Conservation (phyloP, 2,888 invertebrate species). For the Sphaerophoria rueppellii region DNA sequence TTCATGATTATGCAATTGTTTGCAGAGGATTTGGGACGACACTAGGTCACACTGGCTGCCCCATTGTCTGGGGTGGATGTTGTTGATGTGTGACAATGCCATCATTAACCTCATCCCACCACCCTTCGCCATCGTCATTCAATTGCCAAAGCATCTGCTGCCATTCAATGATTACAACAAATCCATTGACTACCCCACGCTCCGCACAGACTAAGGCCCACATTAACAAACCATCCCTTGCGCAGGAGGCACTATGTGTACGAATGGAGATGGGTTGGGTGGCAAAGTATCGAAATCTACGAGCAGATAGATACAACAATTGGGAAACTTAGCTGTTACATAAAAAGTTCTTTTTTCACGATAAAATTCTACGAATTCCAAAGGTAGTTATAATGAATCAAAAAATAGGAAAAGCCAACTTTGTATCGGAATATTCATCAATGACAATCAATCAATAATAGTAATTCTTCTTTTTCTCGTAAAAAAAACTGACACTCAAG, state of each 20-base stretch:
- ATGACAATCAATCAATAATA: conserved; percentile 54
- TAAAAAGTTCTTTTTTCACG: conserved; percentile 42
- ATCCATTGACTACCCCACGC: background rate
- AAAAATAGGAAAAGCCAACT: conserved; percentile 14
- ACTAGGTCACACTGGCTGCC: conserved; percentile 36
- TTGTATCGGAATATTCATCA: conserved; percentile 3
- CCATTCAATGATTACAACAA: conserved; percentile 6
- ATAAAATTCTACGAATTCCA: conserved; percentile 24
- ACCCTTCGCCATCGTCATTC: conserved; percentile 1
- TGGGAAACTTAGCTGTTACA: conserved; percentile 45
- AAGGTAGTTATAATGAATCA: background rate
- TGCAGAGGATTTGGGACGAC: conserved; percentile 21
- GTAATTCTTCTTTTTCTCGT: conserved; percentile 10
- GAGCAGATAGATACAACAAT: background rate
- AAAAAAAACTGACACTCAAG: conserved; percentile 24
- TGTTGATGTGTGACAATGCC: conserved; percentile 26
- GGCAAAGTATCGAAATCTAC: conserved; percentile 33
- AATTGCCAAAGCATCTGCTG: background rate
- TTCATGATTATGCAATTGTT: conserved; percentile 58
- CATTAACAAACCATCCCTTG: conserved; percentile 34
- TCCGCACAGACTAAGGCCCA: too few species aligned
- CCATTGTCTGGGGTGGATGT: conserved; percentile 41
- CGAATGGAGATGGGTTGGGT: background rate
- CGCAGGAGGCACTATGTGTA: conserved; percentile 48
- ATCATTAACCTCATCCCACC: background rate